phyloP scores from a whole-genome alignment of 2,113 vertebrate species.

The Malurus melanocephalus region DNA sequence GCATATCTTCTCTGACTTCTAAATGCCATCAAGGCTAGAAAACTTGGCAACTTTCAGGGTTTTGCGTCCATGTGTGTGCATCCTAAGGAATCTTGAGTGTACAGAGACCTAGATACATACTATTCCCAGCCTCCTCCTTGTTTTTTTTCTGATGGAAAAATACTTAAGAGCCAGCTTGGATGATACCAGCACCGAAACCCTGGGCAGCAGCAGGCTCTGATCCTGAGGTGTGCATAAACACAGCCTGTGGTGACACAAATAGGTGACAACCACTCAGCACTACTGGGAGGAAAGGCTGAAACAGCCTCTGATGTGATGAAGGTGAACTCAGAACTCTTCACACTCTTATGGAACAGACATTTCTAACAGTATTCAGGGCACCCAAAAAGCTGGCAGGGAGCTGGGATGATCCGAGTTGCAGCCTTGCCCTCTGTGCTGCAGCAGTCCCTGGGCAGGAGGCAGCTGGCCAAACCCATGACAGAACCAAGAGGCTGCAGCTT shows the following conservation, averaged over 20 bases:
- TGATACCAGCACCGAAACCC: neutral
- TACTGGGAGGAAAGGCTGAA: neutral
- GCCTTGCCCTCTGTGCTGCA: neutral
- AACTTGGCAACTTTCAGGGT: neutral
- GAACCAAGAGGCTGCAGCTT: neutral
- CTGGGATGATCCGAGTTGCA: neutral
- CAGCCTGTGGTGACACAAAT: neutral
- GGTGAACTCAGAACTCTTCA: neutral
- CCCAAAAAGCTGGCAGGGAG: neutral
- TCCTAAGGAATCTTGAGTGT: neutral
- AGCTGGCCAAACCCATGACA: rapidly evolving
- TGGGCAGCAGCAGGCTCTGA: neutral
- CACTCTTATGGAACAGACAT: neutral
- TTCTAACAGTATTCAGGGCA: neutral
- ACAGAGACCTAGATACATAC: neutral
- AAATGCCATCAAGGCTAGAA: neutral
- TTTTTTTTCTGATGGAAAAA: neutral
- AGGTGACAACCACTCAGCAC: neutral
- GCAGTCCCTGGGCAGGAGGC: neutral
- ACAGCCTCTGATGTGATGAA: neutral
- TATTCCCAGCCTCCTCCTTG: neutral
- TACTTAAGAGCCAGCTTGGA: neutral
- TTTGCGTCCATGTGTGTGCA: neutral
- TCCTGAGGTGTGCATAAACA: neutral
- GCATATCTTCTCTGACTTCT: neutral